Percentiles rank a stretch among this genome's conserved stretches.
phyloP scores from a whole-genome alignment of 1,140 invertebrate species.

The Drosophila sp. region DNA sequence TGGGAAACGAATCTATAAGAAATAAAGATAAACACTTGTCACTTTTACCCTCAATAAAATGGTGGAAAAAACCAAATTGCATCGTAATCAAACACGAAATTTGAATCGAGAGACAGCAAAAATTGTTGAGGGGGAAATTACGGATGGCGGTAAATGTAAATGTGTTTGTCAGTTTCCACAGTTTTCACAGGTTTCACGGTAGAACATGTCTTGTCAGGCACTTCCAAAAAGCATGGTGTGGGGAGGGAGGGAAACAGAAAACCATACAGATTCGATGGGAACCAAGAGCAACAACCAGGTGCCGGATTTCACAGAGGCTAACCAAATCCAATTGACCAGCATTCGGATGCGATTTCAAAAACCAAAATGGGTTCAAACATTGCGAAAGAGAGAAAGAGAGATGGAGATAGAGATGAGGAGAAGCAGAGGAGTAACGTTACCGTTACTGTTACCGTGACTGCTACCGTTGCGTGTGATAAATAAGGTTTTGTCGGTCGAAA shows the following conservation, averaged over 20 bases:
- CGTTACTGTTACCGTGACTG: no score
- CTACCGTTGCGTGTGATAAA: constrained; percentile 68
- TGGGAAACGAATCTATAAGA: no score
- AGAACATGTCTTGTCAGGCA: constrained; percentile 23
- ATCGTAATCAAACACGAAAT: constrained; percentile 29
- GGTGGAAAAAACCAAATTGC: constrained; percentile 13
- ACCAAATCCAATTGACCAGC: constrained; percentile 78
- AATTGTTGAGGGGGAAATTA: constrained; percentile 32
- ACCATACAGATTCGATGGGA: constrained; percentile 1
- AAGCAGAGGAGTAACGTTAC: not conserved
- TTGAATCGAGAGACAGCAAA: constrained; percentile 16
- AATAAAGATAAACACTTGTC: no score
- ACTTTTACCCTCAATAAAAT: no score
- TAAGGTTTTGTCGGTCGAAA: constrained; percentile 62
- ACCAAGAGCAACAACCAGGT: constrained; percentile 11
- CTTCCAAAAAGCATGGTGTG: not conserved
- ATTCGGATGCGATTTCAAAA: constrained; percentile 74
- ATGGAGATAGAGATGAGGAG: not conserved
- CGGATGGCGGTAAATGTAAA: constrained; percentile 51
- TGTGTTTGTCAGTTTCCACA: constrained; percentile 46
- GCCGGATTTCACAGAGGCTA: constrained; percentile 43
- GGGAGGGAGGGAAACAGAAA: not conserved
- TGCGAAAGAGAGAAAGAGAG: constrained; percentile 2
- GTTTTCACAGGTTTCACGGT: no score
- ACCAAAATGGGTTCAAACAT: constrained; percentile 62